Percentiles rank a stretch among this genome's conserved stretches.
Evolutionary conservation across 2,888 invertebrate genomes (phyloP).

Genomic region (Andrena dorsata): DNA sequence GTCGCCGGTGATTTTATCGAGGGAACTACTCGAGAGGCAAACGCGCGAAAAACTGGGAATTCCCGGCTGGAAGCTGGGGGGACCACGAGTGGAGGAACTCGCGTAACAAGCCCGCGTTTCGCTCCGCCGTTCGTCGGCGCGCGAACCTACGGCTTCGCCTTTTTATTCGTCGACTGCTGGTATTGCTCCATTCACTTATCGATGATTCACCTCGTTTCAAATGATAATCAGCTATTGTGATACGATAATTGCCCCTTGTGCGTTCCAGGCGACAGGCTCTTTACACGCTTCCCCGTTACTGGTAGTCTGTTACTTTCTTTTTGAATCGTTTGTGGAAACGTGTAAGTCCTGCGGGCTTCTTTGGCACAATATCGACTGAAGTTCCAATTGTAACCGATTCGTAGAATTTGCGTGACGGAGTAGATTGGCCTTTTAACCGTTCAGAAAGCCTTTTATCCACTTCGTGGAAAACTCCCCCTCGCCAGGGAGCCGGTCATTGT

Average conservation of each 20-base stretch:
- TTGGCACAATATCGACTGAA: conserved; percentile 29
- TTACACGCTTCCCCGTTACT: too few species aligned
- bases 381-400: conserved; percentile 39
- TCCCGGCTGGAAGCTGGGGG: not conserved
- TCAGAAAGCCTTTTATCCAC: conserved; percentile 18
- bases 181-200: not conserved
- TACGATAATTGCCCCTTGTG: not conserved
- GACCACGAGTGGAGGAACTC: not conserved
- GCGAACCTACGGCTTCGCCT: not conserved
- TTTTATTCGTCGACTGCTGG: conserved; percentile 1
- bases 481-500: not conserved
- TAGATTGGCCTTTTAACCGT: conserved; percentile 19
- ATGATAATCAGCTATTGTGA: conserved; percentile 17
- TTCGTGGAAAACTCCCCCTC: conserved; percentile 12
- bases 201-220: conserved; percentile 8
- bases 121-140: not conserved
- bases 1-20: conserved; percentile 9
- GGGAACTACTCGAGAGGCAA: not conserved
- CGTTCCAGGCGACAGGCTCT: too few species aligned
- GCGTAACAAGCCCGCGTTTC: conserved; percentile 7
- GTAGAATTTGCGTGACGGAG: conserved; percentile 37
- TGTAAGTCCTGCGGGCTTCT: conserved; percentile 12
- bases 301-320: too few species aligned
- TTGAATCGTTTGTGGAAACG: not conserved
- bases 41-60: conserved; percentile 18